Conservation (phyloP, 1,140 invertebrate genomes). For the Laupala kohalensis region DNA sequence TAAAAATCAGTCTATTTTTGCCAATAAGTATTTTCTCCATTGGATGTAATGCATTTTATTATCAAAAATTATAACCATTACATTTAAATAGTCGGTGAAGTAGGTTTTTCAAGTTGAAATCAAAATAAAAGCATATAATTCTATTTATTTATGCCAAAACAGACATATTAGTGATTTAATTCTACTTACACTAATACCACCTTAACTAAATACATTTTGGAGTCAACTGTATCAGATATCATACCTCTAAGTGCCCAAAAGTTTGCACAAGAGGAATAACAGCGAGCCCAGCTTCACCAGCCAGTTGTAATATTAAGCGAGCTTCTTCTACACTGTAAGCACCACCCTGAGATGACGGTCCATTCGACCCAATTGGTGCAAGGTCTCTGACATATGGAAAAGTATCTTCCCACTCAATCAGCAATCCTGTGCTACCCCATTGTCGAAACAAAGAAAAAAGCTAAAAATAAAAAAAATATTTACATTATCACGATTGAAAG, state of each 20-base stretch:
- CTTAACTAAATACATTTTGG: too few species aligned
- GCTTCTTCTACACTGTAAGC: slow-evolving; percentile 53
- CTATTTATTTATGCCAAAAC: too few species aligned
- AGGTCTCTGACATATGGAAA: slow-evolving; percentile 69
- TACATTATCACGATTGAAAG: neutral
- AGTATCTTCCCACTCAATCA: slow-evolving; percentile 89
- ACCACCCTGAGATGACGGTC: slow-evolving; percentile 35
- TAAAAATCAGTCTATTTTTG: too few species aligned
- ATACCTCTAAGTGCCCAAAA: slow-evolving; percentile 80
- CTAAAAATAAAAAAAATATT: slow-evolving; percentile 24
- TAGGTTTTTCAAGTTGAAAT: too few species aligned
- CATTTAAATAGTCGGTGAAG: too few species aligned
- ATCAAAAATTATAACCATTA: too few species aligned
- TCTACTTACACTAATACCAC: too few species aligned
- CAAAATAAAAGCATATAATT: too few species aligned
- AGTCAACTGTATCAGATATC: too few species aligned
- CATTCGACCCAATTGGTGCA: slow-evolving; percentile 42
- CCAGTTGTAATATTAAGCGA: slow-evolving; percentile 38
- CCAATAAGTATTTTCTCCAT: too few species aligned
- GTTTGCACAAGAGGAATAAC: slow-evolving; percentile 90
- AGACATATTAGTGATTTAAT: too few species aligned
- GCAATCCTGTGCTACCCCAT: slow-evolving; percentile 66
- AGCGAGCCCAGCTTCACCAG: slow-evolving; percentile 48
- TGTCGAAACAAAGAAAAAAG: slow-evolving; percentile 40
- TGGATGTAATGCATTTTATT: too few species aligned